phyloP scores from a whole-genome alignment of 2,797 vertebrate genomes.

The Platalea minor region DNA sequence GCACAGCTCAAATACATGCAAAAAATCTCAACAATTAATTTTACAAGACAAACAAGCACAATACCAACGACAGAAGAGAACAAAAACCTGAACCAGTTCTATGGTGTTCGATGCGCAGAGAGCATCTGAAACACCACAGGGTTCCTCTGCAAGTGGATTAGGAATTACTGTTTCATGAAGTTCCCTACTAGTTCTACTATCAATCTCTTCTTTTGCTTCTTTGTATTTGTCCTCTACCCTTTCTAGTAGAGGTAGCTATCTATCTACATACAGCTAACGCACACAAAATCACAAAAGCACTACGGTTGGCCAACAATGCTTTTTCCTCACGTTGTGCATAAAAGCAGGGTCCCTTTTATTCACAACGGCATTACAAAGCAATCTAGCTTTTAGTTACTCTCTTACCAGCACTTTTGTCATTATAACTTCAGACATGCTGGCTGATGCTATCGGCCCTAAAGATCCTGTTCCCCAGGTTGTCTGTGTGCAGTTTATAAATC shows the following conservation, averaged over 20 bases:
- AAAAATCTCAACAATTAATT: not conserved
- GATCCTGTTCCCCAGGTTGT: not conserved
- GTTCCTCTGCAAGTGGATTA: not conserved
- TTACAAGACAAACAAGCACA: not conserved
- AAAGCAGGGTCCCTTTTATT: constrained; percentile 6
- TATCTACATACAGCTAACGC: not conserved
- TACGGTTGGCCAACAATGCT: not conserved
- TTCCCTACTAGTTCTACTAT: not conserved
- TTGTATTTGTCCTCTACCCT: not conserved
- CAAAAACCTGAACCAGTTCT: not conserved
- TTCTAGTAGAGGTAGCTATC: not conserved
- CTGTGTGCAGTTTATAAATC: constrained; percentile 30
- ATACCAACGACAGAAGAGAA: not conserved
- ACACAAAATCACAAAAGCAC: constrained; percentile 9
- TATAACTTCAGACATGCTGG: not conserved
- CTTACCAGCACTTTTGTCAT: constrained; percentile 11
- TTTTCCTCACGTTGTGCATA: not conserved
- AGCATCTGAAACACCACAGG: not conserved
- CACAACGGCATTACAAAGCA: not conserved
- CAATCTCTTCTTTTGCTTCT: not conserved
- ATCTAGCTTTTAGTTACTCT: constrained; percentile 13
- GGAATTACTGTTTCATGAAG: not conserved
- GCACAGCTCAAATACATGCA: not conserved
- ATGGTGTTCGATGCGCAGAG: not conserved
- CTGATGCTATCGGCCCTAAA: constrained; percentile 8